Evolutionary conservation across 2,888 invertebrate genomes (phyloP), one percentile per base, ranked within the genome.

Genomic region (Pristionchus arcanus): DNA sequence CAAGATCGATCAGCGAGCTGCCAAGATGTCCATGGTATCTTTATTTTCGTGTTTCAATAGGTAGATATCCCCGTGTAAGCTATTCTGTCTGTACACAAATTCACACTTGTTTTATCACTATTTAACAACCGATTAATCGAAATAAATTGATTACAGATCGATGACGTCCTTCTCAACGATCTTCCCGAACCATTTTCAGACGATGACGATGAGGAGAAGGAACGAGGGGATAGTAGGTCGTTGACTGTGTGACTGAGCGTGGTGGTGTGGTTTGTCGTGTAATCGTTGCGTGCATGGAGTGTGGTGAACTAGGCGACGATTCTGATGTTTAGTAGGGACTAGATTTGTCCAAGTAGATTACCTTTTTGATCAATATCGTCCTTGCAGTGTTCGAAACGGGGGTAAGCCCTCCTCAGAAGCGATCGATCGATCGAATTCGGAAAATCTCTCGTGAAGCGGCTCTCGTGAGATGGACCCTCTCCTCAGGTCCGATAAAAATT

Each of bases 371-470:
- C 49, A 53, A 81, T 28, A 7, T 16, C 0, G 0, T 11, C 1
- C 0, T 85, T 85, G 34, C 63, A 85, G 84, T 11, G 34, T 85
- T 85, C 63, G 84, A 85, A 55, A 55, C 84, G 59, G 25, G 25
- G 31, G 84, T 34, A n/a, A 81, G 28, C 42, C 42, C 42, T 49
- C 63, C 59, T 11, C 59, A 34, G 34, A 85, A 59, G 31, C 42
- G 84, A 59, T 85, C 84, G 84, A 87, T 88, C 28, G 87, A 88
- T 34, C 87, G 87, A 53, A 88, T 74, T 21, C 31, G 87, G 28
- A 88, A 88, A n/a, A 53, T 74, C 34, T 88, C 87, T 37, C 55
- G 87, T 42, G 87, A 88, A 63, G 87, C 87, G 0, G 87, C 87
- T 0, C 74, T 88, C 0, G 87, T 88, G 15, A 49, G 87, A 88